A percentile compares a stretch with the other conserved stretches of the same genome.
Evolutionary conservation across 2,113 vertebrate genomes (phyloP).

Genomic region (Pangasianodon gigas): DNA sequence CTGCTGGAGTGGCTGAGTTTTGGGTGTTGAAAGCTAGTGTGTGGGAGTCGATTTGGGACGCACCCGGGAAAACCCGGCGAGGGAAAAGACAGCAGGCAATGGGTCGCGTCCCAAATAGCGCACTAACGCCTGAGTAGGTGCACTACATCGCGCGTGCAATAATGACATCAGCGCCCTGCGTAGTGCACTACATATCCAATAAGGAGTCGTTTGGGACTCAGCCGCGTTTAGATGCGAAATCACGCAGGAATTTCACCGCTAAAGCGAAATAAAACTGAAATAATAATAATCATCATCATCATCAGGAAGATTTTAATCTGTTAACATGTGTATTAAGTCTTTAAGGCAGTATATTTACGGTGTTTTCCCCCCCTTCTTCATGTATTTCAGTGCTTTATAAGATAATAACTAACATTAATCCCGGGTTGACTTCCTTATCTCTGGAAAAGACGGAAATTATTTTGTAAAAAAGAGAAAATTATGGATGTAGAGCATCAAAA

Average conservation of each 20-base stretch:
- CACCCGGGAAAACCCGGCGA: conserved; percentile 5
- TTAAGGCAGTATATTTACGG: neutral
- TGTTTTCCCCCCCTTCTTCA: fast-evolving
- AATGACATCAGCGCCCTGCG: neutral
- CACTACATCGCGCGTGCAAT: neutral
- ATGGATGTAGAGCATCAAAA: too few species aligned
- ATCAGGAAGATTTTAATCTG: neutral
- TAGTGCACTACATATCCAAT: neutral
- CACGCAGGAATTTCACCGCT: neutral
- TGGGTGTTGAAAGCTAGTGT: neutral
- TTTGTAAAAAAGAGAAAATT: neutral
- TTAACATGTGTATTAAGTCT: neutral
- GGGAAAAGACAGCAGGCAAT: neutral
- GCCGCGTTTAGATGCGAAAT: neutral
- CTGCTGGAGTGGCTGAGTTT: neutral
- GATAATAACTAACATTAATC: neutral
- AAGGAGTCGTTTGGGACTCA: neutral
- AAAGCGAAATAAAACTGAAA: neutral
- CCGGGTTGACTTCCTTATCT: neutral
- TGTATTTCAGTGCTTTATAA: neutral
- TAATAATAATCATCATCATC: neutral
- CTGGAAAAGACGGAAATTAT: neutral
- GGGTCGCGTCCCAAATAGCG: neutral
- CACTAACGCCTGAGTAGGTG: too few species aligned
- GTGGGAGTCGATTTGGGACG: conserved; percentile 5